Evolutionary conservation across 2,113 vertebrate genomes (phyloP).

Genomic region (Stegostoma tigrinum): DNA sequence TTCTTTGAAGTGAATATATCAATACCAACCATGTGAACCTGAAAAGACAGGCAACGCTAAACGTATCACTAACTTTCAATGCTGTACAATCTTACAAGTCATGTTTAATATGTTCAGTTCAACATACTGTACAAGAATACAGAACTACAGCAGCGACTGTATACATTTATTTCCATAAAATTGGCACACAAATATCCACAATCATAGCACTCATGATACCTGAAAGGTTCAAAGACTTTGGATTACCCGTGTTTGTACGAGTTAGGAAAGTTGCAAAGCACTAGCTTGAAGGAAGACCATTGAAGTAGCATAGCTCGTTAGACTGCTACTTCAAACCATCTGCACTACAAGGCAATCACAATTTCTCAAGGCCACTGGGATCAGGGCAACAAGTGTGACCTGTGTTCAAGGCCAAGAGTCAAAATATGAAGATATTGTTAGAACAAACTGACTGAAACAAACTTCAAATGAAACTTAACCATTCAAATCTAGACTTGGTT

Average conservation of each 20-base stretch:
- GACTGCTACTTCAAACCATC: not conserved
- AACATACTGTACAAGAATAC: not conserved
- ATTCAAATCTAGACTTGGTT: not conserved
- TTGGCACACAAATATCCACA: not conserved
- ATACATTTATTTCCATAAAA: not conserved
- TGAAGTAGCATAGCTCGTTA: not conserved
- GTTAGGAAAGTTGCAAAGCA: too few species aligned
- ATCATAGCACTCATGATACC: not conserved
- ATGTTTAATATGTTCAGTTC: not conserved
- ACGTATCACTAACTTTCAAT: not conserved
- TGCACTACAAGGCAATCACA: not conserved
- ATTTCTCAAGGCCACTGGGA: not conserved
- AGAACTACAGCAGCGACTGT: not conserved
- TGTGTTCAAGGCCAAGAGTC: too few species aligned
- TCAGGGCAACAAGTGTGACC: not conserved
- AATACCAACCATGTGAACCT: constrained; percentile 97
- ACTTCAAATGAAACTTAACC: not conserved
- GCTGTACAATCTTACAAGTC: not conserved
- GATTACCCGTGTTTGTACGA: too few species aligned
- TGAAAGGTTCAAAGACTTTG: not conserved
- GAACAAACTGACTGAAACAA: not conserved
- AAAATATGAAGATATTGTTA: not conserved
- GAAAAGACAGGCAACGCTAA: constrained; percentile 4
- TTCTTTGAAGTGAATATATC: constrained; percentile 98
- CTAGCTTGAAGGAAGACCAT: too few species aligned